These are phyloP conservation scores for Danio rerio DNA, from an alignment of 2,113 vertebrate genomes.

Conservation along the genomic window DNA sequence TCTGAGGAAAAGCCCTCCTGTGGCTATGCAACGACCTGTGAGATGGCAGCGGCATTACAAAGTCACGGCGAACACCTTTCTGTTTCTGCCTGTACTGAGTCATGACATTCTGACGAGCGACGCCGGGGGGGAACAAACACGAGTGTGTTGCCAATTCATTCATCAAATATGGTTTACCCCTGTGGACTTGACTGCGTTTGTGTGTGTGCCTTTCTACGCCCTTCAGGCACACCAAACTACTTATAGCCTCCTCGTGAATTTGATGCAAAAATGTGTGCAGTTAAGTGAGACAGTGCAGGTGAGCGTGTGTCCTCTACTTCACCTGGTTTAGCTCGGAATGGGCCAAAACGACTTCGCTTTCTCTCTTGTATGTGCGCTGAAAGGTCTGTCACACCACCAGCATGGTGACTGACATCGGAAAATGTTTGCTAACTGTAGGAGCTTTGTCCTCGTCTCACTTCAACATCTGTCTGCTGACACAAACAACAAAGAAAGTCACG, in stretches of 20 bases:
- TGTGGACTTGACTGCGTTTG: slow-evolving; percentile 42
- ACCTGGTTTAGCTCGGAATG: slow-evolving; percentile 31
- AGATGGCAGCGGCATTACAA: slow-evolving; percentile 60
- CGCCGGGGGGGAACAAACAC: slow-evolving; percentile 69
- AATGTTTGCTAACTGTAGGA: slow-evolving; percentile 54
- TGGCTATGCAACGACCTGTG: slow-evolving; percentile 43
- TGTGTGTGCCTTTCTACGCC: slow-evolving; percentile 47
- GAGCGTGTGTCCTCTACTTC: slow-evolving; percentile 22
- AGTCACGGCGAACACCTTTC: slow-evolving; percentile 68
- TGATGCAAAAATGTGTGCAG: slow-evolving; percentile 35
- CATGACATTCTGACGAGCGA: slow-evolving; percentile 71
- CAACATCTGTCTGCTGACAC: slow-evolving; percentile 57
- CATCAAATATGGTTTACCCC: slow-evolving; percentile 68
- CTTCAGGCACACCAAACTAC: slow-evolving; percentile 53
- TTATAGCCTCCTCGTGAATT: slow-evolving; percentile 40
- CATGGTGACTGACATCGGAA: slow-evolving; percentile 48
- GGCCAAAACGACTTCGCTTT: slow-evolving; percentile 21
- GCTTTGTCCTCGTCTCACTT: slow-evolving; percentile 51
- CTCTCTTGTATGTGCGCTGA: not conserved
- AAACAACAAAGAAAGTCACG: slow-evolving; percentile 49
- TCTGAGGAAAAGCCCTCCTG: slow-evolving; percentile 60
- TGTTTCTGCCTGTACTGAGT: slow-evolving; percentile 64
- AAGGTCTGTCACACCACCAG: slow-evolving; percentile 33
- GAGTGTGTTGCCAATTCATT: slow-evolving; percentile 72
- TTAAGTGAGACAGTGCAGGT: slow-evolving; percentile 38